A percentile compares a stretch with the other conserved stretches of the same genome.
Evolutionary conservation across 2,797 vertebrate species (phyloP).

Genomic region (Cryptoblepharus egeriae): DNA sequence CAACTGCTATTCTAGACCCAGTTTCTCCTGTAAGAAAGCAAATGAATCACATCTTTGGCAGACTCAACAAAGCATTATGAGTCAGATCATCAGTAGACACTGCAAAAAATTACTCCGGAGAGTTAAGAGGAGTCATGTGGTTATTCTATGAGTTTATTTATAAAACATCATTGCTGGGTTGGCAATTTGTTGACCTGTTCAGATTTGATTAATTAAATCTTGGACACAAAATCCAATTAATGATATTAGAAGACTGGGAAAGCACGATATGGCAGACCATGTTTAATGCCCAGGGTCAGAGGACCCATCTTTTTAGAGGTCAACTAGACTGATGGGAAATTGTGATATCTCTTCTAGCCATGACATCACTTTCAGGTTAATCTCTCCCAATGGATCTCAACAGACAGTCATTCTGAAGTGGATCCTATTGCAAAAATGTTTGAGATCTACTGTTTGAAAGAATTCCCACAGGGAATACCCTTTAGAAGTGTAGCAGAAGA

Average conservation of each 20-base stretch:
- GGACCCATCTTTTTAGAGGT: no score
- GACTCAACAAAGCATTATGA: slow-evolving; percentile 20
- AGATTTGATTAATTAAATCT: neutral
- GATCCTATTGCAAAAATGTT: no score
- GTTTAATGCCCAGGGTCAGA: neutral
- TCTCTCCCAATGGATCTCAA: no score
- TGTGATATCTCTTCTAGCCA: no score
- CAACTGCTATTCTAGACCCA: neutral
- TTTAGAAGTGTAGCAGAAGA: neutral
- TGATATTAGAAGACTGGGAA: neutral
- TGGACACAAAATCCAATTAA: neutral
- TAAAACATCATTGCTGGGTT: neutral
- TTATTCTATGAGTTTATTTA: no score
- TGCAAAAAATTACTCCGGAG: neutral
- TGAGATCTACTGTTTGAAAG: no score
- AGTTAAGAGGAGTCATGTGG: no score
- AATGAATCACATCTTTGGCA: slow-evolving; percentile 3
- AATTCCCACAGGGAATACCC: neutral
- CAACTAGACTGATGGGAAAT: no score
- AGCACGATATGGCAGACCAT: neutral
- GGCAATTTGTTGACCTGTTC: neutral
- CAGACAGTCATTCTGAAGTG: no score
- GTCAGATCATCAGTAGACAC: neutral
- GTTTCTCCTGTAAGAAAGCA: neutral
- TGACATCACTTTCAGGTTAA: no score